A percentile compares a stretch with the other conserved stretches of the same genome.
Conservation (phyloP, 2,888 invertebrate genomes). For the Acholoe squamosa region DNA sequence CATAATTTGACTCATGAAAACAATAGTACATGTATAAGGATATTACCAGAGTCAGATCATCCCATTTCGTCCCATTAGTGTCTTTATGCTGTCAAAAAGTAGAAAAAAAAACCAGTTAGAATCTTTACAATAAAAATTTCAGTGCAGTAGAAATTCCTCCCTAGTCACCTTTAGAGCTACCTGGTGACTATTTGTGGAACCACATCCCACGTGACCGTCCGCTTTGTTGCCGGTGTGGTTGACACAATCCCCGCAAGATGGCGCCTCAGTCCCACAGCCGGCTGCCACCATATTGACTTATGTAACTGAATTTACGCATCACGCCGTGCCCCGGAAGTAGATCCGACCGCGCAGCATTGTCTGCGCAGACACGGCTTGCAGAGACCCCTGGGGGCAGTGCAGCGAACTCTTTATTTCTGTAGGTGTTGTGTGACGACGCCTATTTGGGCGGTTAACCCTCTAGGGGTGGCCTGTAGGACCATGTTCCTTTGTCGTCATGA, state of each 20-base stretch:
- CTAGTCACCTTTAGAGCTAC: neutral
- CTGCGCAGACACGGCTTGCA: neutral
- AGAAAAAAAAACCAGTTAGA: too few species aligned
- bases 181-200: neutral
- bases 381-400: neutral
- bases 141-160: too few species aligned
- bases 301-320: neutral
- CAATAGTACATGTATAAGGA: too few species aligned
- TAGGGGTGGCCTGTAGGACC: too few species aligned
- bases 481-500: too few species aligned
- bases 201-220: neutral
- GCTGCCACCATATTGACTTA: constrained; percentile 24
- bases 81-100: too few species aligned
- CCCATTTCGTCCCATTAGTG: too few species aligned
- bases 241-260: neutral
- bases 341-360: neutral
- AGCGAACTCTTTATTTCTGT: neutral
- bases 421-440: neutral
- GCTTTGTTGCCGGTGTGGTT: neutral
- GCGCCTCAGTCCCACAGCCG: neutral
- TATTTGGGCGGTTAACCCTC: too few species aligned
- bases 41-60: too few species aligned
- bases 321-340: neutral
- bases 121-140: too few species aligned
- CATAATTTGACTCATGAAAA: too few species aligned